Base-by-base conservation (phyloP, 2,888 invertebrate species). In the Bembecia ichneumoniformis region DNA sequence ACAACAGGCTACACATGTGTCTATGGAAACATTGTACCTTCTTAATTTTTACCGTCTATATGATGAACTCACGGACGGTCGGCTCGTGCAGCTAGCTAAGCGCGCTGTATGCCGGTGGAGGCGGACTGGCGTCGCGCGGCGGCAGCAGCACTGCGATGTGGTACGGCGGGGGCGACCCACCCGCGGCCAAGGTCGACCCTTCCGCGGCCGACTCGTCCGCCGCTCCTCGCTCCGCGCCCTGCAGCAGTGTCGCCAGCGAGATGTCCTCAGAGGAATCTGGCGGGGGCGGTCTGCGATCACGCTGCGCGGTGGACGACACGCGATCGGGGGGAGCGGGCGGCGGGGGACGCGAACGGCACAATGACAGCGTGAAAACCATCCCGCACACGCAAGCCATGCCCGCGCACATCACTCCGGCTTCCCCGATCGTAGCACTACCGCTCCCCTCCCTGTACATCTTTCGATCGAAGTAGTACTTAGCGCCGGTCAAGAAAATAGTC, bases 91-190 rank as follows among this genome's bases (percentile, higher is more conserved):
- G 87, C 89, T 91, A 91, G 82, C 91, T 91, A 73, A 93, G 88
- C 62, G 92, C 91, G 68, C 92, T 93, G 73, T 94, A 94, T 55
- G 94, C 91, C 52, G 94, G 93, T 52, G 93, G 93, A 55, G 92
- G 90, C 47, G 89, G 89, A 74, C 90, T 28, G 55, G 92, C 88
- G 58, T 47, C 90, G 88, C 70, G 91, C 91, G 51, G 88, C 36
- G 93, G 93, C 67, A 94, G 89, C 59, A 94, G 82, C 64, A 94
- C 92, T 43, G 94, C 94, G 81, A 94, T 93, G 82, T 94, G 94
- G 87, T 94, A 94, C 9, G 94, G 94, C n/a, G 94, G 94, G 15
- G 94, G 90, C 46, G 74, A 57, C 15, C 51, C 48, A 1, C 51
- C 36, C 43, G 47, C 49, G 16, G 49, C 53, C 45, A 5, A 17